These are phyloP conservation scores for Euphonia xanthogaster DNA, from an alignment of 2,797 vertebrate genomes.

Conservation along the genomic window DNA sequence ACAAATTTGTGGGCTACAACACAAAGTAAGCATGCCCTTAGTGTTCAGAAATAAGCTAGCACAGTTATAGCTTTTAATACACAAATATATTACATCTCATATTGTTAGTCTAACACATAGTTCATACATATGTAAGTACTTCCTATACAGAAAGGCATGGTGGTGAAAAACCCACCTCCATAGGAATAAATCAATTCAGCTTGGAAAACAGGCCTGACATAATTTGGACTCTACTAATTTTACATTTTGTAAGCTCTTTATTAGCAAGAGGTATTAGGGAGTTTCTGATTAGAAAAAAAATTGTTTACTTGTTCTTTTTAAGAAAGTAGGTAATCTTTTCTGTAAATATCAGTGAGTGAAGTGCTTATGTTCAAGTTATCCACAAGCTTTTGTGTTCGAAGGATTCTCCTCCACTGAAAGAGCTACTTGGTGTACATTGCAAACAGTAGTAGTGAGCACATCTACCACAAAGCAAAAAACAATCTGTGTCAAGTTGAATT, in stretches of 20 bases:
- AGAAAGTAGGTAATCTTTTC: neutral
- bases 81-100: neutral
- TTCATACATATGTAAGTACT: neutral
- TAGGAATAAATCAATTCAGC: neutral
- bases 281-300: neutral
- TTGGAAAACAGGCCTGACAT: neutral
- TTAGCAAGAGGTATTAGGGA: neutral
- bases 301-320: neutral
- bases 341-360: neutral
- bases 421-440: neutral
- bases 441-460: neutral
- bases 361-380: neutral
- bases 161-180: neutral
- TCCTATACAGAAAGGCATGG: neutral
- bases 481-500: neutral
- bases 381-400: neutral
- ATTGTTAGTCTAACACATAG: neutral
- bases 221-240: neutral
- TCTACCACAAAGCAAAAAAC: neutral
- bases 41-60: neutral
- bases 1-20: slow-evolving; percentile 85
- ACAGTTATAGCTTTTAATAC: neutral
- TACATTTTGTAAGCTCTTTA: neutral
- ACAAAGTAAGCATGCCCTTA: slow-evolving; percentile 8
- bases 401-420: neutral